Conservation (phyloP, 2,797 vertebrate species). For the Vespertilio murinus region DNA sequence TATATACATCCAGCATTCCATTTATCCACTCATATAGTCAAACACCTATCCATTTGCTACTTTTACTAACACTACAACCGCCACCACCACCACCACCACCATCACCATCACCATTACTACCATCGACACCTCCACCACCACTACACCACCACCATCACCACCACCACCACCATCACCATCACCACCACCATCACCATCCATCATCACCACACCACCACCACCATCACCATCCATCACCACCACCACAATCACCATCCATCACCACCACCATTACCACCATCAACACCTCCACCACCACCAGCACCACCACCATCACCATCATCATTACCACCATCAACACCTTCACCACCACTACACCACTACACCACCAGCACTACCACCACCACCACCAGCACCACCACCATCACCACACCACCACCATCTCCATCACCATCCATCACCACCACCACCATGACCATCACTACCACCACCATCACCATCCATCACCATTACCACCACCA, state of each 20-base stretch:
- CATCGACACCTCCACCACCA: too few relatives aligned
- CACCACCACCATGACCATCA: background rate
- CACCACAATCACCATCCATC: too few relatives aligned
- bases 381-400: background rate
- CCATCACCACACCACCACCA: accelerated
- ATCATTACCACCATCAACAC: background rate
- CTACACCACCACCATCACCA: too few relatives aligned
- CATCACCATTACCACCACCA: background rate
- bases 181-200: background rate
- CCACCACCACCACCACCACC: background rate
- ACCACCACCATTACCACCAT: too few relatives aligned
- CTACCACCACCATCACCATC: background rate
- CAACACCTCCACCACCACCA: background rate
- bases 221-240: too few relatives aligned
- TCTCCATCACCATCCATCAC: background rate
- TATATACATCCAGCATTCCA: too few relatives aligned
- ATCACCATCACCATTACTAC: accelerated
- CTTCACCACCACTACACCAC: background rate
- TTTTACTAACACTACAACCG: background rate
- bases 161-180: background rate
- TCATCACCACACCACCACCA: background rate
- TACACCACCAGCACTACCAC: too few relatives aligned
- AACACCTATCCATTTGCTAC: background rate
- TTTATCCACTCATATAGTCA: background rate
- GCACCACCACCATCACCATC: background rate